Percentiles rank a stretch among this genome's conserved stretches.
phyloP scores from a whole-genome alignment of 2,888 invertebrate species.

The Eubasilissa splendida region DNA sequence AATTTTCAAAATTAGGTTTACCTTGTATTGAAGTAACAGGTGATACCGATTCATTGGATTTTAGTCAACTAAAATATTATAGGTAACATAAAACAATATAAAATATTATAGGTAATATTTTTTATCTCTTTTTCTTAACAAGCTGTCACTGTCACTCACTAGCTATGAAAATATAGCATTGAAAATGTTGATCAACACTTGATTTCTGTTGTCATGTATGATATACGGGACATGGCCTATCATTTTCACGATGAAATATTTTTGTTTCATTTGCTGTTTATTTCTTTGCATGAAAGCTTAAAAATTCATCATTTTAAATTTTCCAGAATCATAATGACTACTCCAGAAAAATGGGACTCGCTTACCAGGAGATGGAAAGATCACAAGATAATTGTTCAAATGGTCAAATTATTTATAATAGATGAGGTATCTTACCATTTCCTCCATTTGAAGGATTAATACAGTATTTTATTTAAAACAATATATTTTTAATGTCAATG shows the following conservation, averaged over 20 bases:
- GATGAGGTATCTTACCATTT: slow-evolving; percentile 75
- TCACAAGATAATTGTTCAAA: slow-evolving; percentile 74
- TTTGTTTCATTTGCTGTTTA: not conserved
- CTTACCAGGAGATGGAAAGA: slow-evolving; percentile 83
- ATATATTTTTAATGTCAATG: not conserved
- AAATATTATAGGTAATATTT: slow-evolving; percentile 65
- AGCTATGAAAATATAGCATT: no score
- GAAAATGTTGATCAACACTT: no score
- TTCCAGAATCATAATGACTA: slow-evolving; percentile 81
- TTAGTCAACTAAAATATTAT: slow-evolving; percentile 68
- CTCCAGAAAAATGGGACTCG: slow-evolving; percentile 91
- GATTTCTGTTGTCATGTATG: no score
- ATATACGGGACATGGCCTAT: not conserved
- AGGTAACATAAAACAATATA: no score
- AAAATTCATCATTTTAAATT: not conserved
- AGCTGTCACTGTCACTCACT: not conserved
- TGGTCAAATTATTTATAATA: slow-evolving; percentile 79
- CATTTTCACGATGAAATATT: not conserved
- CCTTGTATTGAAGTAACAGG: slow-evolving; percentile 83
- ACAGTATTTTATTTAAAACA: not conserved
- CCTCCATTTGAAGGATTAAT: not conserved
- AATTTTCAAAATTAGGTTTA: slow-evolving; percentile 77
- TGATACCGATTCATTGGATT: slow-evolving; percentile 79
- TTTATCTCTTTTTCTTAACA: not conserved
- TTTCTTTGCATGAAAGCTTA: slow-evolving; percentile 3